Evolutionary conservation across 2,113 vertebrate genomes (phyloP).

Genomic region (Alexandromys fortis): DNA sequence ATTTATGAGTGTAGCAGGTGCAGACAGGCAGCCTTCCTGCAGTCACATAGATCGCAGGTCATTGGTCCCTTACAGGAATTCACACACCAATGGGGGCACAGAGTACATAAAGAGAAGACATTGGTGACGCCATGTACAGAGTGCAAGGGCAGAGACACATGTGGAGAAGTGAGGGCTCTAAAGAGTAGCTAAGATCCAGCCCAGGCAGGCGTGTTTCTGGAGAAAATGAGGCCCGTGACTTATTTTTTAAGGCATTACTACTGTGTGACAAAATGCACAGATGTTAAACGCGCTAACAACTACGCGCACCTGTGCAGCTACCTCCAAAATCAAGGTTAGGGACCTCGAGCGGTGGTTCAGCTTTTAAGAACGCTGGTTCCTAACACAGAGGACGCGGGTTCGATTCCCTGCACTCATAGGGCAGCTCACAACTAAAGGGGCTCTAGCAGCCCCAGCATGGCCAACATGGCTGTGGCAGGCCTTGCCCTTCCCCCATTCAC

Average conservation of each 20-base stretch:
- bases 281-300: not conserved
- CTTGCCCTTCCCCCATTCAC: not conserved
- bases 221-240: not conserved
- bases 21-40: not conserved
- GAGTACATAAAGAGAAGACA: not conserved
- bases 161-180: not conserved
- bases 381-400: not conserved
- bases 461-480: no score
- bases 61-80: not conserved
- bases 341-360: not conserved
- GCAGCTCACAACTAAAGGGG: not conserved
- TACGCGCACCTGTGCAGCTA: not conserved
- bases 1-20: not conserved
- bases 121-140: not conserved
- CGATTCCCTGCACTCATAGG: not conserved
- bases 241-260: not conserved
- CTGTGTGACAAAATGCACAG: not conserved
- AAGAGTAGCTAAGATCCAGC: not conserved
- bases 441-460: not conserved
- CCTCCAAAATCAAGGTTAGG: not conserved
- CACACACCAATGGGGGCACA: not conserved
- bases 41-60: not conserved
- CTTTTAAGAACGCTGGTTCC: not conserved
- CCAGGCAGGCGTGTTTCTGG: not conserved
- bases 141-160: not conserved